phyloP scores from a whole-genome alignment of 1,140 invertebrate genomes.

The Plectrocnemia conspersa region DNA sequence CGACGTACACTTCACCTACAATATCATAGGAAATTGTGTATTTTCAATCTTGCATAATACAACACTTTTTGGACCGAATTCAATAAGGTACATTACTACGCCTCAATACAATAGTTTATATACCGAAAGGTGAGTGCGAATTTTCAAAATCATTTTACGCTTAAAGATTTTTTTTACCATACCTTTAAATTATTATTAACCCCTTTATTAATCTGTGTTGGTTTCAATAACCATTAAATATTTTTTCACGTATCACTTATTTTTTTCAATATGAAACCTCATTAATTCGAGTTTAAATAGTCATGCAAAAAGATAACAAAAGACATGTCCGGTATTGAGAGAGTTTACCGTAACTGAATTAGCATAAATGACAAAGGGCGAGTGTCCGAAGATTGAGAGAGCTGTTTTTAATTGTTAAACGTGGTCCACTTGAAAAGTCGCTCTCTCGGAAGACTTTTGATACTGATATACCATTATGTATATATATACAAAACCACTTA shows the following conservation, averaged over 20 bases:
- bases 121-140: too few relatives aligned
- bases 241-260: too few relatives aligned
- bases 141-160: too few relatives aligned
- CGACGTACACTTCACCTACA: constrained; percentile 22
- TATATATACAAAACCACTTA: constrained; percentile 28
- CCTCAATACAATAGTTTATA: too few relatives aligned
- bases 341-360: constrained; percentile 10
- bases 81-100: constrained; percentile 15
- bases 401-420: not conserved
- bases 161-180: too few relatives aligned
- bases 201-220: too few relatives aligned
- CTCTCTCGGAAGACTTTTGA: constrained; percentile 26
- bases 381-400: too few relatives aligned
- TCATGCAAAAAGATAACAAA: not conserved
- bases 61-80: constrained; percentile 23
- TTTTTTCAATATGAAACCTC: too few relatives aligned
- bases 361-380: too few relatives aligned
- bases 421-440: constrained; percentile 23
- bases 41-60: constrained; percentile 33
- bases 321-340: constrained; percentile 1
- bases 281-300: too few relatives aligned
- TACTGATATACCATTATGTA: constrained; percentile 26
- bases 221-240: too few relatives aligned
- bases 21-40: constrained; percentile 34
- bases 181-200: too few relatives aligned